Evolutionary conservation across 2,888 invertebrate genomes (phyloP).

Genomic region (Bellardia bayeri): DNA sequence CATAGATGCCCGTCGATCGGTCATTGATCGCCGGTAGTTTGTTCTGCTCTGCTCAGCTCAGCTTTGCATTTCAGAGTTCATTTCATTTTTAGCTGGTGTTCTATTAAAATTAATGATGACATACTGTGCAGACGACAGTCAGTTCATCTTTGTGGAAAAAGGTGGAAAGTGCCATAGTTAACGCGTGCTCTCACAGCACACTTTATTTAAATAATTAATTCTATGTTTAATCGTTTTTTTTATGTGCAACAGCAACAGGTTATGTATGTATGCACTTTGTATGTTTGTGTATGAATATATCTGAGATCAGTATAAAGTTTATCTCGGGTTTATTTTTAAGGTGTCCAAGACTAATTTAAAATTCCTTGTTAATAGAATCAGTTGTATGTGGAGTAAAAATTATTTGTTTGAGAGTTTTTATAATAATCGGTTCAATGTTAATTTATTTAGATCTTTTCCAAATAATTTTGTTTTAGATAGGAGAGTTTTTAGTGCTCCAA

Average conservation of each 20-base stretch:
- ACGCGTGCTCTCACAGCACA: constrained; percentile 73
- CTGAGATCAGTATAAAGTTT: neutral
- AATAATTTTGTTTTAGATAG: too few relatives aligned
- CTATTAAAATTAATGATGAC: constrained; percentile 70
- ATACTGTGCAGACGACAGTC: constrained; percentile 51
- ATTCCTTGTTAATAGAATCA: neutral
- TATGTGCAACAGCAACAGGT: neutral
- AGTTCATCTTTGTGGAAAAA: constrained; percentile 44
- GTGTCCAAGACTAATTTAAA: neutral
- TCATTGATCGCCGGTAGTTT: constrained; percentile 46
- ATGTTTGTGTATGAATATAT: neutral
- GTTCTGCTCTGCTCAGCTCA: too few relatives aligned
- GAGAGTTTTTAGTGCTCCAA: too few relatives aligned
- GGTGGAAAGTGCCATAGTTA: constrained; percentile 62
- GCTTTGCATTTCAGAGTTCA: neutral
- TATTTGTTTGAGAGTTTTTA: neutral
- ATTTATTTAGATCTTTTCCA: too few relatives aligned
- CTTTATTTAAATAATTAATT: constrained; percentile 73
- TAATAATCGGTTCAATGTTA: too few relatives aligned
- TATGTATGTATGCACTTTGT: neutral
- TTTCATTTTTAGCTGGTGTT: constrained; percentile 60
- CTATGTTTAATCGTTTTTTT: constrained; percentile 49
- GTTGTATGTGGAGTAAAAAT: neutral
- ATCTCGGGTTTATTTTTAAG: neutral
- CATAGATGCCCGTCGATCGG: constrained; percentile 50